These are phyloP conservation scores for Turritopsis rubra DNA, from an alignment of 30 jellyfish, hydroid and myxozoan species.

Conservation along the genomic window DNA sequence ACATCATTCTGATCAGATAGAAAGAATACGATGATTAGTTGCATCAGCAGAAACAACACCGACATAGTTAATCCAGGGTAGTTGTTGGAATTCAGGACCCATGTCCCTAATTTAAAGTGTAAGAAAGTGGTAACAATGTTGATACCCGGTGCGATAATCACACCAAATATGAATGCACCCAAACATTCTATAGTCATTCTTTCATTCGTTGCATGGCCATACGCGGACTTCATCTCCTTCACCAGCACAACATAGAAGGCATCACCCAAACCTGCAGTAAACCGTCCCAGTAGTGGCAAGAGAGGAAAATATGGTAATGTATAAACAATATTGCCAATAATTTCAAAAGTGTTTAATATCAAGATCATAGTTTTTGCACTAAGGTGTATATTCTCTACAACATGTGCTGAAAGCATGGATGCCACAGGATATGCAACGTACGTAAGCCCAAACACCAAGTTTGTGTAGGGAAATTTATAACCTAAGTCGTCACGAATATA, in stretches of 20 bases:
- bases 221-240: conserved; percentile 20
- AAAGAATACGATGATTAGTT: not conserved
- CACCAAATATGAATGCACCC: conserved; percentile 31
- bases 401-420: conserved; percentile 21
- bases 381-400: not conserved
- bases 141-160: conserved; percentile 32
- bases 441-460: conserved; percentile 17
- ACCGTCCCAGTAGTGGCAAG: conserved; percentile 26
- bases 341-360: conserved; percentile 25
- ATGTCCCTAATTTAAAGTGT: conserved; percentile 12
- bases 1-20: conserved; percentile 7
- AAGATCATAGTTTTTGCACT: conserved; percentile 14
- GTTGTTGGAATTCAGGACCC: conserved; percentile 12
- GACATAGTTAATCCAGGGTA: conserved; percentile 29
- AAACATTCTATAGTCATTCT: conserved; percentile 34
- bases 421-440: conserved; percentile 35
- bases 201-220: conserved; percentile 2
- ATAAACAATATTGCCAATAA: conserved; percentile 22
- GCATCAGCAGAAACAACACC: conserved; percentile 25
- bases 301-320: conserved; percentile 4
- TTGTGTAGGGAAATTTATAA: not conserved
- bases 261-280: conserved; percentile 37
- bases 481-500: conserved; percentile 18
- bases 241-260: conserved; percentile 32
- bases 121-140: conserved; percentile 20